Percentiles rank a stretch among this genome's conserved stretches.
Conservation (phyloP, 2,113 vertebrate species). For the Alouatta palliata region DNA sequence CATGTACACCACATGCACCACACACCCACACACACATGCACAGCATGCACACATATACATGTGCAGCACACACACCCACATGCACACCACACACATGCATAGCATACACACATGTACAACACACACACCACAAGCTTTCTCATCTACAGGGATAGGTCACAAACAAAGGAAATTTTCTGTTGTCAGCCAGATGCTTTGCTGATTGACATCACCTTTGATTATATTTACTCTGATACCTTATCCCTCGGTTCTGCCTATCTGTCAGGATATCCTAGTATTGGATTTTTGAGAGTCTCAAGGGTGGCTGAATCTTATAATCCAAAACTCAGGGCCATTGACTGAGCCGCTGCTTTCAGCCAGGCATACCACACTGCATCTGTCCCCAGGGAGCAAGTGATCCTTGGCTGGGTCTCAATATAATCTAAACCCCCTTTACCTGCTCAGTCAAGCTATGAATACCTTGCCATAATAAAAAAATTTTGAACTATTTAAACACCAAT, state of each 20-base stretch:
- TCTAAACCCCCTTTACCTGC: fast-evolving
- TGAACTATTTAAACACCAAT: not conserved
- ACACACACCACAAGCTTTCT: not conserved
- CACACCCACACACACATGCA: no score
- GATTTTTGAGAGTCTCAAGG: not conserved
- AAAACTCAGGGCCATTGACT: not conserved
- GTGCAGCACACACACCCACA: no score
- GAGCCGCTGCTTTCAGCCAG: not conserved
- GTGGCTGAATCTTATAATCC: not conserved
- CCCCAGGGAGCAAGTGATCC: fast-evolving
- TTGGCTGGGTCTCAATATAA: not conserved
- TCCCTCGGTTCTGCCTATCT: not conserved
- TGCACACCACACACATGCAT: no score
- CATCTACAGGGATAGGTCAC: not conserved
- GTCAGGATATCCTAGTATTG: not conserved
- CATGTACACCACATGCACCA: no score
- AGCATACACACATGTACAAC: not conserved
- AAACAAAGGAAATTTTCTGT: not conserved
- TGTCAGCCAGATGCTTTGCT: not conserved
- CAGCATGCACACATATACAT: no score
- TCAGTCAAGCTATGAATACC: not conserved
- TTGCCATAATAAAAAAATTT: not conserved
- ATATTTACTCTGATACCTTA: not conserved
- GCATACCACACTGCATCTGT: not conserved
- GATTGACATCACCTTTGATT: not conserved